A percentile compares a stretch with the other conserved stretches of the same genome.
These are phyloP conservation scores for Dryobotodes eremita DNA, from an alignment of 2,888 invertebrate species.

Conservation along the genomic window DNA sequence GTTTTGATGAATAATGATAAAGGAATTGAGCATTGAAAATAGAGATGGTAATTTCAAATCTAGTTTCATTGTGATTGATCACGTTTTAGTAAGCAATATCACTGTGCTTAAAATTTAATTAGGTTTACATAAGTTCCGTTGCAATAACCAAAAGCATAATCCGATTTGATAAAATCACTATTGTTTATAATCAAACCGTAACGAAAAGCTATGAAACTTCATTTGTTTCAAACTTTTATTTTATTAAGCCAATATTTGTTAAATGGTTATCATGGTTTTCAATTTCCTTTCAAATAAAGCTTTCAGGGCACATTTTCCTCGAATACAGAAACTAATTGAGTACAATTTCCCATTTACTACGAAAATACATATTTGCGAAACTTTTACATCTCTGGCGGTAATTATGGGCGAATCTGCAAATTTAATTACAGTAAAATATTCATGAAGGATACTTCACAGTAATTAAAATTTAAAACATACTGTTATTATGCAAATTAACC, in stretches of 20 bases:
- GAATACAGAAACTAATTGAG: conserved; percentile 12
- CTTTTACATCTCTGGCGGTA: conserved; percentile 31
- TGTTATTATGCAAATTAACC: conserved; percentile 51
- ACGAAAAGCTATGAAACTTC: background rate
- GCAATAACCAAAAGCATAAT: background rate
- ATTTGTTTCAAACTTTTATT: background rate
- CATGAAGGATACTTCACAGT: conserved; percentile 51
- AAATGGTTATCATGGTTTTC: background rate
- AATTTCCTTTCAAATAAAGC: conserved; percentile 28
- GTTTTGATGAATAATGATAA: conserved; percentile 14
- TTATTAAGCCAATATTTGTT: background rate
- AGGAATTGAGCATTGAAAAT: background rate
- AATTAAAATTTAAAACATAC: conserved; percentile 56
- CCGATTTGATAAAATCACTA: background rate
- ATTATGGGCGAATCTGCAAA: conserved; percentile 41
- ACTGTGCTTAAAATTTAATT: no score
- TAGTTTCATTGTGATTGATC: background rate
- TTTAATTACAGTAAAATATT: conserved; percentile 58
- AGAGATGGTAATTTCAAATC: background rate
- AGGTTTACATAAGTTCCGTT: background rate
- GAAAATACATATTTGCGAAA: conserved; percentile 30
- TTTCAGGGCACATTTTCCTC: background rate
- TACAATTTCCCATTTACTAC: conserved; percentile 32
- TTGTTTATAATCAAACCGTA: background rate
- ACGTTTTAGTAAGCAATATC: background rate